Conservation (phyloP, 1,140 invertebrate genomes). For the Pogonognathellus flavescens region DNA sequence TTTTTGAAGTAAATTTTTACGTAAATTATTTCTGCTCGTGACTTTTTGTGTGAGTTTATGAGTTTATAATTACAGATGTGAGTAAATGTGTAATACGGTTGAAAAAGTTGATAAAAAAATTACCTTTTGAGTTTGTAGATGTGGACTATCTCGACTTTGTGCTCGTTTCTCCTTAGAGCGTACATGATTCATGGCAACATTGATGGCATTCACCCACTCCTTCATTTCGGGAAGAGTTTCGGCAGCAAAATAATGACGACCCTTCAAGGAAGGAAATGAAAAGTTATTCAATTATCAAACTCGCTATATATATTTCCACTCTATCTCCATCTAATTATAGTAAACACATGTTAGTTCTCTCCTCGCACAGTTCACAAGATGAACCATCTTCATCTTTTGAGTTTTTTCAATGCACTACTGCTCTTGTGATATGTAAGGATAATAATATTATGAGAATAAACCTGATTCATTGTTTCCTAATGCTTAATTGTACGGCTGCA, state of each 20-base stretch:
- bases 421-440: slow-evolving; percentile 33
- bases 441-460: slow-evolving; percentile 31
- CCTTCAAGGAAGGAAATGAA: slow-evolving; percentile 64
- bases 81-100: not conserved
- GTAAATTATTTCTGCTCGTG: no score
- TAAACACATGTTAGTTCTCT: not conserved
- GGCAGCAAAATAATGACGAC: slow-evolving; percentile 71
- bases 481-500: slow-evolving; percentile 11
- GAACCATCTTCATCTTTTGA: not conserved
- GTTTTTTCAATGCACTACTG: slow-evolving; percentile 31
- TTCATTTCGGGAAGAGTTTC: slow-evolving; percentile 71
- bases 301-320: not conserved
- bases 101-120: not conserved
- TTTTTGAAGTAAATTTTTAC: no score
- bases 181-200: slow-evolving; percentile 65
- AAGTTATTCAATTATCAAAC: slow-evolving; percentile 16
- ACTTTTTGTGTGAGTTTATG: no score
- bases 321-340: slow-evolving; percentile 28
- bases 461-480: slow-evolving; percentile 30
- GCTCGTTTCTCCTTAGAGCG: slow-evolving; percentile 40
- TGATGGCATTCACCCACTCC: slow-evolving; percentile 73
- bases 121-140: slow-evolving; percentile 31
- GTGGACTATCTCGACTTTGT: slow-evolving; percentile 10
- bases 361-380: no score
- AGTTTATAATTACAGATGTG: no score